Evolutionary conservation across 2,888 invertebrate species (phyloP).

Genomic region (Nycteola revayana): DNA sequence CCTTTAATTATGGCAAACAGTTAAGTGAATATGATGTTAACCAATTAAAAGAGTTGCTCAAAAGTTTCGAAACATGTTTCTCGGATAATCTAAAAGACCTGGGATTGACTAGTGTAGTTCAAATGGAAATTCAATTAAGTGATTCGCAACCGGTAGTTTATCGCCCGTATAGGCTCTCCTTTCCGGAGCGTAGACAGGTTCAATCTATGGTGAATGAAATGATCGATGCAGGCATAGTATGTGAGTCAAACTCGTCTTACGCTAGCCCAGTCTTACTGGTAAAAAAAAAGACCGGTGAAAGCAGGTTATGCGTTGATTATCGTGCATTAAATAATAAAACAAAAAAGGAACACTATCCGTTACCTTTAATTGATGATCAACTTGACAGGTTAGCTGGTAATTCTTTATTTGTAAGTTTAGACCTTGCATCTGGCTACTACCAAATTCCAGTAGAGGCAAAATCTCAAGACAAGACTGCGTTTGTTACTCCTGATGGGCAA

Average conservation of each 20-base stretch:
- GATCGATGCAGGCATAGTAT: not conserved
- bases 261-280: conserved; percentile 2
- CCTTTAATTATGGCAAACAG: too few species aligned
- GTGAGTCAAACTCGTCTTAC: not conserved
- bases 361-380: not conserved
- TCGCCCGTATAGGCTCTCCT: not conserved
- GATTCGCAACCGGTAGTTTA: conserved; percentile 2
- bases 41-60: too few species aligned
- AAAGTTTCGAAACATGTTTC: conserved; percentile 1
- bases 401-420: not conserved
- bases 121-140: conserved; percentile 1
- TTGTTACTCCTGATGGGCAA: not conserved
- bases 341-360: conserved; percentile 1
- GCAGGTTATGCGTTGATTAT: conserved; percentile 2
- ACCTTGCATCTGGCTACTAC: too few species aligned
- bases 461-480: not conserved
- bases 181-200: not conserved
- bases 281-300: conserved; percentile 1
- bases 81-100: not conserved
- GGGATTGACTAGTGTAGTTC: not conserved
- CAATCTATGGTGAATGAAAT: not conserved
- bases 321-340: conserved; percentile 1
- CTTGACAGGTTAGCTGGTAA: not conserved
- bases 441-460: not conserved
- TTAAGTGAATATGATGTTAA: too few species aligned